A percentile compares a stretch with the other conserved stretches of the same genome.
These are phyloP conservation scores for Gallinago media DNA, from an alignment of 2,113 vertebrate genomes.

Conservation along the genomic window DNA sequence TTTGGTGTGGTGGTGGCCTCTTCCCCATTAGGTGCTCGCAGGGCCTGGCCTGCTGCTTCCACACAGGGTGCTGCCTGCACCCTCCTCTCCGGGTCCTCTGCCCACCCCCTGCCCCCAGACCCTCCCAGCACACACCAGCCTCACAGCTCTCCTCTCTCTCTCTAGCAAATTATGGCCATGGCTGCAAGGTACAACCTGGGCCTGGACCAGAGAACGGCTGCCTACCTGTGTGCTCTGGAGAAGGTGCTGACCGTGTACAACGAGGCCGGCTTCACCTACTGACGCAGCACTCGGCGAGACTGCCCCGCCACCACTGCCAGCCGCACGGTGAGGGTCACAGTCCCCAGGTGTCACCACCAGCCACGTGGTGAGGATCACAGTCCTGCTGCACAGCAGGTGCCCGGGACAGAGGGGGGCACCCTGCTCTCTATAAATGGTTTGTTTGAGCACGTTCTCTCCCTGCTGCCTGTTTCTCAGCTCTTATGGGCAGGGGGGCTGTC, in stretches of 20 bases:
- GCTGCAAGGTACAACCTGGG: constrained; percentile 87
- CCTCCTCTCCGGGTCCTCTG: not conserved
- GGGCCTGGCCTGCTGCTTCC: not conserved
- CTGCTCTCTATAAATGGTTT: not conserved
- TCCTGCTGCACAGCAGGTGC: not conserved
- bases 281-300: not conserved
- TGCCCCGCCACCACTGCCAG: accelerated
- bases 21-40: not conserved
- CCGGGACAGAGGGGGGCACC: not conserved
- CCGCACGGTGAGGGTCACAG: accelerated
- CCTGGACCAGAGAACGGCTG: constrained; percentile 86
- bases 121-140: not conserved
- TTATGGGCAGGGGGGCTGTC: not conserved
- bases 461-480: not conserved
- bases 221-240: constrained; percentile 90
- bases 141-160: not conserved
- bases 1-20: not conserved
- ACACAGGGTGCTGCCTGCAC: not conserved
- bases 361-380: accelerated
- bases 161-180: constrained; percentile 87
- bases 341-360: accelerated
- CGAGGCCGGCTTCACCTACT: constrained; percentile 82
- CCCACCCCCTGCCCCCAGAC: not conserved
- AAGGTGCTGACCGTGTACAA: constrained; percentile 88
- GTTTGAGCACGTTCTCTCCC: not conserved